Evolutionary conservation across 1,140 invertebrate genomes (phyloP).

Genomic region (Ctenoplectra terminalis): DNA sequence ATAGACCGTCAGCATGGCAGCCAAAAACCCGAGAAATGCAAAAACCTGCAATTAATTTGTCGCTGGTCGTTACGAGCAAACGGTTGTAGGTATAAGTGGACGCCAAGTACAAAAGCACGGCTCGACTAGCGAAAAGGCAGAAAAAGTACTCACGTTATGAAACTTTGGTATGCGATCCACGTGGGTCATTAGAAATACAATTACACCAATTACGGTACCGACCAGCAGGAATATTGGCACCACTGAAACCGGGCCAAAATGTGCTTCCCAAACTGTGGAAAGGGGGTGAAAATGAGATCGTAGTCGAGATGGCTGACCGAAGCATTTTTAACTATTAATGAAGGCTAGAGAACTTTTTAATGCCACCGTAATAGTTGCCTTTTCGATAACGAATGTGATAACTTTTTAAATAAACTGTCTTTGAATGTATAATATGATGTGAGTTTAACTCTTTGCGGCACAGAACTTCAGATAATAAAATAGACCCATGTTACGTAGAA

Average conservation of each 20-base stretch:
- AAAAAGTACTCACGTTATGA: slow-evolving; percentile 74
- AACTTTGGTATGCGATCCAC: slow-evolving; percentile 70
- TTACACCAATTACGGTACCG: slow-evolving; percentile 57
- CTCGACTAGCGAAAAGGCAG: background rate
- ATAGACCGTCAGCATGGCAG: slow-evolving; percentile 88
- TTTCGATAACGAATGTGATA: background rate
- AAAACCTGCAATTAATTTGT: slow-evolving; percentile 79
- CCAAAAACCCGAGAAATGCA: slow-evolving; percentile 86
- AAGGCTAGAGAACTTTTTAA: background rate
- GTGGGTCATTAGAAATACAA: slow-evolving; percentile 72
- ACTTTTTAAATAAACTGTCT: background rate
- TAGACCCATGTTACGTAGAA: no score
- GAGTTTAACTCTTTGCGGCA: no score
- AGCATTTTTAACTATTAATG: slow-evolving; percentile 12
- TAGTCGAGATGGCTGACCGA: slow-evolving; percentile 21
- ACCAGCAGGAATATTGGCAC: slow-evolving; percentile 60
- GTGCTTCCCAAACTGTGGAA: slow-evolving; percentile 70
- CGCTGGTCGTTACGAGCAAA: background rate
- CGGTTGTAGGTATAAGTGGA: background rate
- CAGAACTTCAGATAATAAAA: no score
- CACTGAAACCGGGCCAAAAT: slow-evolving; percentile 70
- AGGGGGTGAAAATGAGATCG: slow-evolving; percentile 58
- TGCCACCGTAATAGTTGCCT: background rate
- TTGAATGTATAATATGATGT: background rate
- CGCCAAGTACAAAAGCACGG: background rate